A percentile compares a stretch with the other conserved stretches of the same genome.
phyloP scores from a whole-genome alignment of 2,797 vertebrate species.

The Syncerus caffer region DNA sequence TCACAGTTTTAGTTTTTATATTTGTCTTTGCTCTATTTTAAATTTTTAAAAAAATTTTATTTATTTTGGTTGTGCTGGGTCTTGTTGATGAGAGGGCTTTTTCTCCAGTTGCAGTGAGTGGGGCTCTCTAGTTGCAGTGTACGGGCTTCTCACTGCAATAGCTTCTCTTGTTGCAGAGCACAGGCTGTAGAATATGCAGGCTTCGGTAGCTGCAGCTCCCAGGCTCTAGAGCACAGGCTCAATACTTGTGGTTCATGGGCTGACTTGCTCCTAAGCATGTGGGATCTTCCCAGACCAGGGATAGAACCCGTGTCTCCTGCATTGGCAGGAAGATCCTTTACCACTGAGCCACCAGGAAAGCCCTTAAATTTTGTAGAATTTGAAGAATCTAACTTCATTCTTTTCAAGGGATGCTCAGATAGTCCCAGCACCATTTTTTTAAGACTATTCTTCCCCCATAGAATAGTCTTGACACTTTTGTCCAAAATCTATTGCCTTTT shows the following conservation, averaged over 20 bases:
- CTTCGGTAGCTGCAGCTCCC: not conserved
- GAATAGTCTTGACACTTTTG: not conserved
- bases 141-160: not conserved
- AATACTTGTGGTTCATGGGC: not conserved
- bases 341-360: not conserved
- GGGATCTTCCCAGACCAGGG: not conserved
- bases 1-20: not conserved
- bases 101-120: not conserved
- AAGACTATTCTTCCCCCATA: not conserved
- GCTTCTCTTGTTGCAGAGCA: accelerated
- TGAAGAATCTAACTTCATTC: not conserved
- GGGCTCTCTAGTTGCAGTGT: not conserved
- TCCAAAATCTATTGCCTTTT: not conserved
- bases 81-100: not conserved
- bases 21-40: not conserved
- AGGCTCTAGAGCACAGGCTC: not conserved
- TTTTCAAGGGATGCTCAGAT: not conserved
- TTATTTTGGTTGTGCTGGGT: not conserved
- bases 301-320: not conserved
- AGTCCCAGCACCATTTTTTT: not conserved
- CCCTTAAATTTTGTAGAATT: not conserved
- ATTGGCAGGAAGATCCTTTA: not conserved
- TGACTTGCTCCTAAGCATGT: not conserved
- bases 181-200: not conserved
- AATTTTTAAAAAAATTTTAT: too few species aligned